Base-by-base conservation (phyloP, 2,113 vertebrate species). In the Willisornis vidua region DNA sequence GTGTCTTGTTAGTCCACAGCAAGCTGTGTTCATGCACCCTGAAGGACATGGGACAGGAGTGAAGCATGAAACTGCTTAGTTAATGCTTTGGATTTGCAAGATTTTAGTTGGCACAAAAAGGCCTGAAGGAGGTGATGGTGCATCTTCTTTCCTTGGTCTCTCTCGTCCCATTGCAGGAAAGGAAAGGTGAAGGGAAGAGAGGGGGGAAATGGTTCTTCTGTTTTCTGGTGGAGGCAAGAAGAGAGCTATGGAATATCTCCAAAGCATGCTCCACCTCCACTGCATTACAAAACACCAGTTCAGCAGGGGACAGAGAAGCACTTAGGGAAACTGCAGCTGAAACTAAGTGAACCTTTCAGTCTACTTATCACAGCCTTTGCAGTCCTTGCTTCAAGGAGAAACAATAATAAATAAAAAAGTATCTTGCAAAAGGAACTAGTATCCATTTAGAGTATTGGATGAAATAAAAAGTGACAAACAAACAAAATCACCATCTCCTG, bases 251-350 rank as follows among this genome's bases (percentile, higher is more conserved):
- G 68, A 85, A 87, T 85, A 82, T 96, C 90, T 82, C 93, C 74
- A 74, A 67, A 89, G 57, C 1, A 0, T 55, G 83, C 83, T 92
- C 84, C 84, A 68, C 63, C 93, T 91, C 86, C 55, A 46, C 54
- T 23, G 61, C 15, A 4, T 96, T 97, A 96, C 75, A 95, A 96
- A 97, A 97, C 91, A 78, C 54, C 51, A 86, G 96, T 97, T 97
- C 95, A 96, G 62, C 43, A 0, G 58, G 94, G 96, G 96, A 95
- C 95, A 94, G 65, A 39, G 66, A 81, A 94, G 89, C 93, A 89
- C 87, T 94, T 90, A 84, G 55, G 66, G 85, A 96, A 94, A 90
- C 79, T 80, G 92, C 90, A 87, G 95, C 73, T 95, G 92, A 93
- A 96, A 89, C 73, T 46, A 87, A 75, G 89, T 55, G 85, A 94